phyloP scores from a whole-genome alignment of 1,140 invertebrate species.

The Drosophila ohnishii region DNA sequence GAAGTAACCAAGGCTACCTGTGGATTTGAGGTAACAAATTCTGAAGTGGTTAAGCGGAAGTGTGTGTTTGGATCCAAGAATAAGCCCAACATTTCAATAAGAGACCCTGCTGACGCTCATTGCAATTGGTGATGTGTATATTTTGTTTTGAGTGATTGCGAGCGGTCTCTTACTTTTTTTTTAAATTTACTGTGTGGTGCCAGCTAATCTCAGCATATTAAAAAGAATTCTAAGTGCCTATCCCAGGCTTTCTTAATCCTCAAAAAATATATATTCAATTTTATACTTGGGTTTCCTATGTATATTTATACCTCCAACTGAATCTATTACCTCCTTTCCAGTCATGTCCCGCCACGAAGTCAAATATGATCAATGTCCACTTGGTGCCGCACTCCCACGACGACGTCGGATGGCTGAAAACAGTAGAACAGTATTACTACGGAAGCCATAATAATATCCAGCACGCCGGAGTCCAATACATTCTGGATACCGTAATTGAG shows the following conservation, averaged over 20 bases:
- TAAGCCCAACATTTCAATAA: background rate
- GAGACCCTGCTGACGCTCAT: background rate
- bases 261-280: too few relatives aligned
- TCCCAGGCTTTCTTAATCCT: background rate
- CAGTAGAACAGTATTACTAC: slow-evolving; percentile 96
- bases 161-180: too few relatives aligned
- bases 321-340: slow-evolving; percentile 63
- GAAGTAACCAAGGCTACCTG: slow-evolving; percentile 31
- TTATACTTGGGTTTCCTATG: background rate
- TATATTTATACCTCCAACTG: background rate
- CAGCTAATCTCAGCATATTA: too few relatives aligned
- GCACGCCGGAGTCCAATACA: slow-evolving; percentile 94
- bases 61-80: background rate
- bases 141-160: background rate
- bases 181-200: too few relatives aligned
- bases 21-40: slow-evolving; percentile 58
- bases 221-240: background rate
- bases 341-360: slow-evolving; percentile 85
- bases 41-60: background rate
- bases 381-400: slow-evolving; percentile 93
- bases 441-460: slow-evolving; percentile 89
- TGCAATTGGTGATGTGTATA: background rate
- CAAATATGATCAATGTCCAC: slow-evolving; percentile 90
- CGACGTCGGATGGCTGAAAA: slow-evolving; percentile 97
- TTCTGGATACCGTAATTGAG: slow-evolving; percentile 93